These are phyloP conservation scores for Lordiphosa stackelbergi DNA, from an alignment of 1,140 invertebrate species.

Conservation along the genomic window DNA sequence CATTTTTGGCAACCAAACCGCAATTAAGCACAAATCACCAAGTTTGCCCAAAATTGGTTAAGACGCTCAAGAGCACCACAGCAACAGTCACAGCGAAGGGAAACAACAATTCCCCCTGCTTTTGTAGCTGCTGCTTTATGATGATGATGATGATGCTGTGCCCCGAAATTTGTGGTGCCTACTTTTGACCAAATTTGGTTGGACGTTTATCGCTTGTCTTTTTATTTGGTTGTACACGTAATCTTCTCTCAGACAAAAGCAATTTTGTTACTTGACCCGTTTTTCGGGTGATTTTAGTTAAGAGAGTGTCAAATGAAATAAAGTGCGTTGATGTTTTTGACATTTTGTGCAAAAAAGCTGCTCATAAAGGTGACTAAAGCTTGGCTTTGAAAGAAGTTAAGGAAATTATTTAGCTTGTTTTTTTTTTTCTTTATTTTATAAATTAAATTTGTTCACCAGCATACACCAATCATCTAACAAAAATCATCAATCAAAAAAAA, in stretches of 20 bases:
- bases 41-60: conserved; percentile 53
- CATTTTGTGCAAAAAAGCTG: conserved; percentile 14
- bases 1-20: conserved; percentile 42
- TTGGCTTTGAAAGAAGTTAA: too few species aligned
- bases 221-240: conserved; percentile 8
- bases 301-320: conserved; percentile 29
- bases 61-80: conserved; percentile 32
- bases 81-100: conserved; percentile 18
- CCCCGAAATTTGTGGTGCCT: conserved; percentile 51
- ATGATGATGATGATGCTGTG: conserved; percentile 25
- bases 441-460: too few species aligned
- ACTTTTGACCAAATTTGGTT: conserved; percentile 53
- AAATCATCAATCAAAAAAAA: too few species aligned
- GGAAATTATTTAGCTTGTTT: too few species aligned
- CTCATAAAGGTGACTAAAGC: too few species aligned
- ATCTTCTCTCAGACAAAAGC: conserved; percentile 20
- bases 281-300: conserved; percentile 26
- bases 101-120: conserved; percentile 16
- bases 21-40: conserved; percentile 56
- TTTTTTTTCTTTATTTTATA: too few species aligned
- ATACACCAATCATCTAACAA: too few species aligned
- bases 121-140: too few species aligned
- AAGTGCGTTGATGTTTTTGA: conserved; percentile 38
- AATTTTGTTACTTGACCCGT: conserved; percentile 43
- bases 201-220: conserved; percentile 38